Base-by-base conservation (phyloP, 2,888 invertebrate genomes). In the Pristionchus maxplancki region DNA sequence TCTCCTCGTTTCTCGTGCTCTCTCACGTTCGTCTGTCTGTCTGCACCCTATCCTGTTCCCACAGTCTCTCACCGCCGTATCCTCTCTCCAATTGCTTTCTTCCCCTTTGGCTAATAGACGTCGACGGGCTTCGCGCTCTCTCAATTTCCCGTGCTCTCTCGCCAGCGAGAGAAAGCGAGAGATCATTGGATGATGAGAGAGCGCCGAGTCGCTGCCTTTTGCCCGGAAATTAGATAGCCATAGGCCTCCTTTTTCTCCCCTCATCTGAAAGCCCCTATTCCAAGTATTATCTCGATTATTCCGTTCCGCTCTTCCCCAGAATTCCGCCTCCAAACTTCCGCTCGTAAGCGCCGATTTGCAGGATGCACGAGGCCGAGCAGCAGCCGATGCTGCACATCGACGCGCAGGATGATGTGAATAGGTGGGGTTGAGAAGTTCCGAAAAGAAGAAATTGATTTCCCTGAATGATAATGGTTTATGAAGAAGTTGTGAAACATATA, bases 211-310 rank as follows among this genome's bases (percentile, higher is more conserved):
- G 50, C 11, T 83, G 82, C 82, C 82, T 83, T 83, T 83, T 83
- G 82, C 78, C 58, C 40, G 82, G 82, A 83, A 83, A 83, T 83
- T 83, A 83, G 82, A 83, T 83, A 83, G 82, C 82, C 82, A 83
- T 83, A 83, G 20, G 82, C 53, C 82, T 20, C 37, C 82, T 83
- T 53, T 83, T 83, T 53, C 82, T 83, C 82, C 20, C 82, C 31
- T 53, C 34, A n/a, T 20, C 82, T 81, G 44, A 34, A 83, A 53
- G 50, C 82, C 82, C 24, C 50, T 8, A 15, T 24, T 24, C 37
- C 34, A n/a, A n/a, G n/a, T n/a, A n/a, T n/a, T 8, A 15, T 24
- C 40, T 24, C 81, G 20, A 44, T 81, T 81, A 44, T 81, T 28
- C 31, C 81, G 44, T 11, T 81, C 81, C 48, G 50, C 28, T 31